Base-by-base conservation (phyloP, 2,113 vertebrate species). In the Urocolius indicus region DNA sequence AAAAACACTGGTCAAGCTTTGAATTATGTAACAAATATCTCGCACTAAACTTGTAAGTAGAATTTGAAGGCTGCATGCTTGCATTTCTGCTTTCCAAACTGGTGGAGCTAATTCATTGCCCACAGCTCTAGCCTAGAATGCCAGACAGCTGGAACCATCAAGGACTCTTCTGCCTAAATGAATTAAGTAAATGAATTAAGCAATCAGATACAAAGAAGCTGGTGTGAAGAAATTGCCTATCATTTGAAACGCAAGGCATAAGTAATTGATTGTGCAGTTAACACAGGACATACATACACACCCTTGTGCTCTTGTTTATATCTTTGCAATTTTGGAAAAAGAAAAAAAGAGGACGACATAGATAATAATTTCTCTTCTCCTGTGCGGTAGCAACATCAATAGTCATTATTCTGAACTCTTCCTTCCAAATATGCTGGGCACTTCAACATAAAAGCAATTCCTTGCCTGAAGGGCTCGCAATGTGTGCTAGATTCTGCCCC, bases 171-270 rank as follows among this genome's bases (percentile, higher is more conserved):
- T 93, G 80, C 88, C 88, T 96, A 94, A 94, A 90, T 75, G 62
- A 92, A 90, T 96, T 92, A 96, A 94, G 90, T 69, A 87, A 96
- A 96, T 84, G 41, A 96, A 95, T 92, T 93, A 92, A 93, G 92
- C 76, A 95, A 96, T 87, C 92, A 96, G 67, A 75, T 65, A 87
- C 83, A 93, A 96, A 93, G 66, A 38, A 94, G 86, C 66, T 73
- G 83, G 80, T 94, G 73, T 94, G 69, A 41, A 87, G 76, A 69
- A 68, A 67, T 82, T 96, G 83, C 69, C 80, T 79, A 84, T 92
- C 52, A 24, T 82, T 95, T 92, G 86, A 92, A 93, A 92, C 5
- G 10, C 84, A 94, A 84, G 92, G n/a, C 72, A 77, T 36, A 75
- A 84, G 73, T 90, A 94, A 89, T 82, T 94, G 96, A 86, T 96